These are phyloP conservation scores for Actias luna DNA, from an alignment of 2,888 invertebrate genomes.

Conservation along the genomic window DNA sequence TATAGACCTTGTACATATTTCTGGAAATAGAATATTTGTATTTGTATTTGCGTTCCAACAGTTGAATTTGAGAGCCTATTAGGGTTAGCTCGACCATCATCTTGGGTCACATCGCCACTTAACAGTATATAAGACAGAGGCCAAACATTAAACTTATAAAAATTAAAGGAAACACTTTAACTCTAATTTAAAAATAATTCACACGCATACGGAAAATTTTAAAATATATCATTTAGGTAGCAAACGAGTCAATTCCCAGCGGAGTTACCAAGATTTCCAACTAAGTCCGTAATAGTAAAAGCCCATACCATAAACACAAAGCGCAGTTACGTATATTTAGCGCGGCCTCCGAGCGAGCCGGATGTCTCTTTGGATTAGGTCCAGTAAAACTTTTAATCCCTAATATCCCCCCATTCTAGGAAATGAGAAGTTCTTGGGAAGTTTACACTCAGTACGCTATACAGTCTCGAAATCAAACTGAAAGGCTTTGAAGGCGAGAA, in stretches of 20 bases:
- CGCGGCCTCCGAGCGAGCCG: not conserved
- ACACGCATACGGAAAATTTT: too few relatives aligned
- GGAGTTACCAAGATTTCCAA: not conserved
- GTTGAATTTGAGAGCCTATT: too few relatives aligned
- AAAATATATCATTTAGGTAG: not conserved
- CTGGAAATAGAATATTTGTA: too few relatives aligned
- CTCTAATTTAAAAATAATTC: too few relatives aligned
- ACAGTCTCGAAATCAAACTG: conserved; percentile 19
- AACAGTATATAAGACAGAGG: too few relatives aligned
- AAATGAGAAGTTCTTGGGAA: conserved; percentile 27
- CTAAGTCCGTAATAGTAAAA: not conserved
- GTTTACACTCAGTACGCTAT: conserved; percentile 29
- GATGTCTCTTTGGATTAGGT: conserved; percentile 13
- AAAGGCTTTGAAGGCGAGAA: not conserved
- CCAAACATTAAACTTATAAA: too few relatives aligned
- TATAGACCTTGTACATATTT: too few relatives aligned
- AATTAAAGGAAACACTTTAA: too few relatives aligned
- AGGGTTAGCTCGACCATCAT: too few relatives aligned
- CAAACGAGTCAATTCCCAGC: not conserved
- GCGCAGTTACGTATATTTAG: conserved; percentile 5
- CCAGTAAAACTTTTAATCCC: conserved; percentile 32
- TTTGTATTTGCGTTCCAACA: too few relatives aligned
- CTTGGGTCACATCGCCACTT: too few relatives aligned
- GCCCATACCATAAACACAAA: conserved; percentile 7
- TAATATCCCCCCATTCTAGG: conserved; percentile 29